Evolutionary conservation across 2,797 vertebrate genomes (phyloP), one percentile per base, ranked within the genome.

Genomic region (Scolopax rusticola): DNA sequence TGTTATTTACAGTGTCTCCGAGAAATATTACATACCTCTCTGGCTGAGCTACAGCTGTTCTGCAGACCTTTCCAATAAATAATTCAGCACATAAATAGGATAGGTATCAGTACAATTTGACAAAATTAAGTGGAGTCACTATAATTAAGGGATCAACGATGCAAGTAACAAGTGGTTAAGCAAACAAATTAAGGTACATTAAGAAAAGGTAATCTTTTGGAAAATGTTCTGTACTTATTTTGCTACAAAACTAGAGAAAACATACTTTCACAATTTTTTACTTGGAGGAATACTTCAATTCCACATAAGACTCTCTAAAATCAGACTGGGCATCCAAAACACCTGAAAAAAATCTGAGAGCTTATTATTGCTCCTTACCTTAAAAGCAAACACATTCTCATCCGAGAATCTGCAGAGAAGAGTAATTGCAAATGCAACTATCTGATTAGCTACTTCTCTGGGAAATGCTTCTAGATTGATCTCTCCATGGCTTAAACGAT

Each of bases 401-500:
- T 79, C 91, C 8, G 79, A 90, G 57, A 97, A 98, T 65, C 96
- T 97, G 70, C 95, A 97, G n/a, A 98, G 64, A 36, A 98, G 90
- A 12, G 94, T 97, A 65, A 97, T 12, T 61, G 97, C 97, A 95
- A 98, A 98, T 1, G 95, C 88, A 73, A 98, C 80, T 67, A 98
- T 59, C 11, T 98, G 98, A 73, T 89, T 94, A 19, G 98, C 95
- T 48, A 93, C 33, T 73, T 84, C 93, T 92, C 82, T 96, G 9
- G 98, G 98, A 95, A 98, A 98, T 3, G 92, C 54, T 57, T 81
- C 47, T 14, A 98, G 73, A 74, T 85, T 81, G 79, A 98, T 51
- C 67, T 98, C 98, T 53, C 98, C 98, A 1, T 98, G 98, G 94
- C 98, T 98, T 89, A 98, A 95, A 64, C 9, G 98, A 73, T 98